Base-by-base conservation (phyloP, 2,888 invertebrate species). In the Melieria crassipennis region DNA sequence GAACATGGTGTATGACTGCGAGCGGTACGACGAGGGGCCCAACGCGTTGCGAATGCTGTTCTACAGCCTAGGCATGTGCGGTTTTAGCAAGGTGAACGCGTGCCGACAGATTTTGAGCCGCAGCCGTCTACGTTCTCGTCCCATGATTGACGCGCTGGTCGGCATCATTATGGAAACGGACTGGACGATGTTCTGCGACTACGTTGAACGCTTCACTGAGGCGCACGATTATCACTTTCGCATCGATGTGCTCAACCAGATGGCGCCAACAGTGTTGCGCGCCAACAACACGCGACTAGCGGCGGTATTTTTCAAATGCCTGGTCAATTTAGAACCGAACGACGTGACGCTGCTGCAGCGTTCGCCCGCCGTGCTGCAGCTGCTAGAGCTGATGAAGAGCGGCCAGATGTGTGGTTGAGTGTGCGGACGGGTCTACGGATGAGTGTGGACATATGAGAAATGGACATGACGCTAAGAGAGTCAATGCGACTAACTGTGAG, bases 81-180 rank as follows among this genome's bases (percentile, higher is more conserved):
- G 78, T 16, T 69, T 78, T 1, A 77, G 65, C 62, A 76, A 76
- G 57, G 50, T 71, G 4, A 77, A 77, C 52, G 78, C 78, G 42
- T 78, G 78, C 55, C 75, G 78, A 10, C 69, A 69, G 10, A 70
- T 78, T n/a, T 65, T 78, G 55, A 73, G 56, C 48, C 73, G 75
- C 9, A 72, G 74, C 61, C 72, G 74, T 1, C 72, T 74, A 46
- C 60, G 45, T 65, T 73, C 75, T 3, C 9, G 67, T 45, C 5
- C 70, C 7, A 73, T 74, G 43, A 74, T 80, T 30, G 76, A 80
- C 71, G 65, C 71, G 47, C 75, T 80, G 62, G 64, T 80, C 50
- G 71, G 74, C 43, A 77, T 80, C 16, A 80, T 80, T 58, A 75
- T 80, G 13, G 78, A 80, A 69, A 72, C 80, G 1, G 78, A 76